Evolutionary conservation across 2,888 invertebrate species (phyloP).

Genomic region (Brachypalpus laphriformis): DNA sequence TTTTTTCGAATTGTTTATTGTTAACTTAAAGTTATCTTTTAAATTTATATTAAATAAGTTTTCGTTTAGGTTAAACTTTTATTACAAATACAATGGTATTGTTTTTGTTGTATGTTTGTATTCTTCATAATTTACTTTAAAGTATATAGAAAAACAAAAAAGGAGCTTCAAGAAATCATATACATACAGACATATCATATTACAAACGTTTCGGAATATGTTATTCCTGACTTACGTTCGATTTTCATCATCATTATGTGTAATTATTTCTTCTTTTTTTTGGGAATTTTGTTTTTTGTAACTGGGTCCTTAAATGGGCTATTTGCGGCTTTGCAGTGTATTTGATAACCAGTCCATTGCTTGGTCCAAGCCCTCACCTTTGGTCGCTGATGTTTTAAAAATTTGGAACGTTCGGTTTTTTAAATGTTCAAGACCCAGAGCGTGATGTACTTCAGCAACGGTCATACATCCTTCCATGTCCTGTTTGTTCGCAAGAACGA

Average conservation of each 20-base stretch:
- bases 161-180: slow-evolving; percentile 43
- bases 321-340: slow-evolving; percentile 94
- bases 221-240: slow-evolving; percentile 28
- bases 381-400: slow-evolving; percentile 99
- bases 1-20: slow-evolving; percentile 60
- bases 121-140: slow-evolving; percentile 36
- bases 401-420: slow-evolving; percentile 98
- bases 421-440: slow-evolving; percentile 95
- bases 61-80: slow-evolving; percentile 62
- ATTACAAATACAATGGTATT: slow-evolving; percentile 68
- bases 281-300: slow-evolving; percentile 41
- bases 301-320: slow-evolving; percentile 79
- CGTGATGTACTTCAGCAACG: slow-evolving; percentile 98
- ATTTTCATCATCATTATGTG: slow-evolving; percentile 16
- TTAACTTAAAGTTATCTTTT: slow-evolving; percentile 68
- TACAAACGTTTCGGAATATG: slow-evolving; percentile 46
- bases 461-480: slow-evolving; percentile 99
- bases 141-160: slow-evolving; percentile 39
- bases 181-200: slow-evolving; percentile 50
- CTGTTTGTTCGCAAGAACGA: slow-evolving; percentile 99
- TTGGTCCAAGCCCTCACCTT: slow-evolving; percentile 98
- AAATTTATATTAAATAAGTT: slow-evolving; percentile 72
- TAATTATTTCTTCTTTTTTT: slow-evolving; percentile 30
- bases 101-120: slow-evolving; percentile 46
- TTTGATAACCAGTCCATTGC: slow-evolving; percentile 99